Evolutionary conservation across 2,888 invertebrate genomes (phyloP), one percentile per base, ranked within the genome.

Genomic region (Drosophila putrida): DNA sequence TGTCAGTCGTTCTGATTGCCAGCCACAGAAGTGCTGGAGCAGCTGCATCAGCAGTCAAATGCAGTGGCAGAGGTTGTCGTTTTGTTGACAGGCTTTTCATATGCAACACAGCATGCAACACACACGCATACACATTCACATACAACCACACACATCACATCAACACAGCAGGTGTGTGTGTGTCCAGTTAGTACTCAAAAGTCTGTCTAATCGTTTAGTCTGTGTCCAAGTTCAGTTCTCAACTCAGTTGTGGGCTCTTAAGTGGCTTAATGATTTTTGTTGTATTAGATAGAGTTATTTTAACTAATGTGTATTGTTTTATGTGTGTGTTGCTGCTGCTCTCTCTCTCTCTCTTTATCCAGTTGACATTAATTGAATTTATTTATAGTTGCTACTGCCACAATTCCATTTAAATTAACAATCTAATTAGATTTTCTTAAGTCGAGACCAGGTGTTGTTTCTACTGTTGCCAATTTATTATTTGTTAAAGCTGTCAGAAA

Each of bases 241-340:
- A 46, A 44, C 62, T 72, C 69, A 53, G 75, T 59, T 79, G 61
- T 47, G 36, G 53, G 59, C 58, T 68, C 58, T 75, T 67, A 82
- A 84, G 79, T 82, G 86, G 78, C 88, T 83, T 83, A 82, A 80
- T 80, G 72, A 88, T 88, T 83, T 88, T 82, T 75, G 83, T 82
- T 78, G 64, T 70, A 57, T 88, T 72, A 70, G 72, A 80, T 80
- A 82, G 82, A 80, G 70, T 75, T 68, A 51, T 69, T 61, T 62
- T 47, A 71, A 64, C 62, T 69, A 75, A 79, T 68, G 46, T 57
- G 28, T 66, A 9, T 46, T 43, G 31, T 51, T 8, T 39, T 58
- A 28, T 27, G 28, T 25, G 15, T 11, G 31, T 31, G 6, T 1
- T 31, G 31, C 8, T 6, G 2, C 0, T 6, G 5, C 1, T 31